phyloP scores from a whole-genome alignment of 1,140 invertebrate genomes.

The Psix sp. region DNA sequence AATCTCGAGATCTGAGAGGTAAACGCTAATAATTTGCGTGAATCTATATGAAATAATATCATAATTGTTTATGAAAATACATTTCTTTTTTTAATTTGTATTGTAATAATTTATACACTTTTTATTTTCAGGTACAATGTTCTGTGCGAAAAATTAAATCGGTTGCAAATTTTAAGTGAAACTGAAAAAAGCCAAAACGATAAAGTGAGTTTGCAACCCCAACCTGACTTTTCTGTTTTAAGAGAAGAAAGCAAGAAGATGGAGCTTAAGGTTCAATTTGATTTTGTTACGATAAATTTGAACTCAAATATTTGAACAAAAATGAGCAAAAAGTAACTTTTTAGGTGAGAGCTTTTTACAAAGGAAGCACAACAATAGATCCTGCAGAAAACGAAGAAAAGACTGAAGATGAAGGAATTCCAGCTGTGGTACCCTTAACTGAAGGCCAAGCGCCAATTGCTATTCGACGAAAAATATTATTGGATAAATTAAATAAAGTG shows the following conservation, averaged over 20 bases:
- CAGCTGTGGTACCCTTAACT: constrained; percentile 69
- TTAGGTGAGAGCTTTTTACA: constrained; percentile 71
- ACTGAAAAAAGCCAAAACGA: constrained; percentile 49
- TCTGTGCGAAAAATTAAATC: constrained; percentile 71
- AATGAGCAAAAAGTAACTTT: neutral
- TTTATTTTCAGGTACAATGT: constrained; percentile 54
- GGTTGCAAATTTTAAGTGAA: constrained; percentile 64
- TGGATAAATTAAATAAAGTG: constrained; percentile 74
- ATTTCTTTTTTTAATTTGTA: too few relatives aligned
- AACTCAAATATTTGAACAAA: too few relatives aligned
- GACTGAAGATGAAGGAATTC: constrained; percentile 31
- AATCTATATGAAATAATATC: neutral
- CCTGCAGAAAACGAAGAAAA: constrained; percentile 4
- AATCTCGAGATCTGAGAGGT: constrained; percentile 60
- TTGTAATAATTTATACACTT: neutral
- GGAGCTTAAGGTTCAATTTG: constrained; percentile 67
- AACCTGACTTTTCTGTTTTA: constrained; percentile 70
- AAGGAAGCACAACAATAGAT: constrained; percentile 65
- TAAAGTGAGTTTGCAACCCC: constrained; percentile 66
- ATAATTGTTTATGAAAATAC: neutral
- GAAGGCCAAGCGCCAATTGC: constrained; percentile 70
- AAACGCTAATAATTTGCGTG: neutral
- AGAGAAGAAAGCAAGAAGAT: constrained; percentile 70
- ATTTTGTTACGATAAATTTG: too few relatives aligned
- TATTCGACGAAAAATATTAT: constrained; percentile 73